These are phyloP conservation scores for Phalacrocorax carbo DNA, from an alignment of 2,113 vertebrate genomes.

Conservation along the genomic window DNA sequence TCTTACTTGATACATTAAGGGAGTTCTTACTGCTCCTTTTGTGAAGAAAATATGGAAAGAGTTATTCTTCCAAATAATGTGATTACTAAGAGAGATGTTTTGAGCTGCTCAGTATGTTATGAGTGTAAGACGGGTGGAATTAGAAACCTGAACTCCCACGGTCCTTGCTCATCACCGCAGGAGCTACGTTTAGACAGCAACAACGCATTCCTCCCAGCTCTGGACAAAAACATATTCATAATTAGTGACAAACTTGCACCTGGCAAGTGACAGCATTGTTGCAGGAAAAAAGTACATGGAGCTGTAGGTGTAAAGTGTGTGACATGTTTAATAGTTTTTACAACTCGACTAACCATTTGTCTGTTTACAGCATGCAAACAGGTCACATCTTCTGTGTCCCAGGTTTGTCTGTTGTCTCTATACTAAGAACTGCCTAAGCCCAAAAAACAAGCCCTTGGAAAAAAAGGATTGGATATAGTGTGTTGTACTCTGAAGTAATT, in stretches of 20 bases:
- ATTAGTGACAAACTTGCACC: background rate
- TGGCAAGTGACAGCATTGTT: background rate
- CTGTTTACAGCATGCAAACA: background rate
- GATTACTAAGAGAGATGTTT: background rate
- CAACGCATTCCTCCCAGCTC: background rate
- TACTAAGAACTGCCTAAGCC: background rate
- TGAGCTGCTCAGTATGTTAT: background rate
- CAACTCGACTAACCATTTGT: background rate
- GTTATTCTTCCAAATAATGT: background rate
- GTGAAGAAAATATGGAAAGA: background rate
- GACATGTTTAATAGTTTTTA: background rate
- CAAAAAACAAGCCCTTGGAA: background rate
- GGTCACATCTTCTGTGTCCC: background rate
- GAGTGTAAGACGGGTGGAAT: background rate
- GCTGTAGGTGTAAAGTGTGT: background rate
- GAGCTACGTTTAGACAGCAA: background rate
- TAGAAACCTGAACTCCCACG: background rate
- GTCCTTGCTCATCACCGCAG: background rate
- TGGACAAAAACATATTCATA: background rate
- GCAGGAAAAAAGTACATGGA: background rate
- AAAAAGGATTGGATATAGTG: background rate
- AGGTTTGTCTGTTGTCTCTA: background rate
- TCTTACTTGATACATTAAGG: background rate
- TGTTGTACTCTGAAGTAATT: background rate
- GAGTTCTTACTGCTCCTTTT: conserved; percentile 6